Evolutionary conservation across 2,113 vertebrate species (phyloP), one percentile per base, ranked within the genome.

Genomic region (Emberiza fucata): DNA sequence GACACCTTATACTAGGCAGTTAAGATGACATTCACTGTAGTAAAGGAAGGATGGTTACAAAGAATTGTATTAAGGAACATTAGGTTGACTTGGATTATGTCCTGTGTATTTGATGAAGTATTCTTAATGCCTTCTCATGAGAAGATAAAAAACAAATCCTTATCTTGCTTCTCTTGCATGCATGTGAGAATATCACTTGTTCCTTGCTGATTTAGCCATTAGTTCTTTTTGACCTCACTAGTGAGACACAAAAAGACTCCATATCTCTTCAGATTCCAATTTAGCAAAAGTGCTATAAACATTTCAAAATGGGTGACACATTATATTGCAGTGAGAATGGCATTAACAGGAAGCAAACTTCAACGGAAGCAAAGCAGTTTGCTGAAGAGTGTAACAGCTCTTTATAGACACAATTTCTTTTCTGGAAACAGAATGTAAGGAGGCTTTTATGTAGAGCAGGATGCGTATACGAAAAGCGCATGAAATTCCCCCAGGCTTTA

Each of bases 61-160:
- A 81, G 20, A 66, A 85, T 25, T 9, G 7, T 12, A 47, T 35
- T 42, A 86, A 21, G 31, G 86, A 86, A 94, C 60, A 37, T 25
- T n/a, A 56, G 8, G 12, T 72, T 80, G 18, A 66, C 21, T 57
- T 0, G 0, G 61, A 24, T 47, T 57, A 54, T 3, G 20, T 44
- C 24, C 25, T 56, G 12, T 2, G 3, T 61, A 48, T 33, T 31
- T 35, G 8, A 85, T 45, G 3, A 81, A 54, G 4, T 35, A 39
- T 35, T 78, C 44, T 81, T 66, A 81, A 78, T 37, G 28, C 4
- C 11, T 57, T 48, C n/a, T 51, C 48, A 82, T 6, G 9, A 92
- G 12, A 80, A 0, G 0, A 78, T 14, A 84, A 2, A 76, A 68
- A 81, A 4, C 6, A 76, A 85, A 72, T 29, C 22, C 5, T 69